Conservation (phyloP, 1,140 invertebrate species). For the Megalopta genalis region DNA sequence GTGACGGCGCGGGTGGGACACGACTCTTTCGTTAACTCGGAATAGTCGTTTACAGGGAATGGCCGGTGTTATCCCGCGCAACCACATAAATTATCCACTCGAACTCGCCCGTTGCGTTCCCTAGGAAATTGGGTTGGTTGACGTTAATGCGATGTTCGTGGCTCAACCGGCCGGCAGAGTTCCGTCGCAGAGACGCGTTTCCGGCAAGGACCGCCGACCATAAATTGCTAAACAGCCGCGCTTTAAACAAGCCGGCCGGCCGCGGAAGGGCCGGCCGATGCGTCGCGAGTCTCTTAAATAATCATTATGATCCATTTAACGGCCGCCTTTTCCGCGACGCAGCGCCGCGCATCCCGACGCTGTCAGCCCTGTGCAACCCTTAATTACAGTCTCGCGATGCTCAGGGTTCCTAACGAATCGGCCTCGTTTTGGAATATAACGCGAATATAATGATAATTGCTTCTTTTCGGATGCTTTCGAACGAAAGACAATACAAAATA, state of each 20-base stretch:
- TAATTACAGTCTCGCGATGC: too few species aligned
- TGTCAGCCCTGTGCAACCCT: too few species aligned
- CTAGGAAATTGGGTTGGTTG: slow-evolving; percentile 55
- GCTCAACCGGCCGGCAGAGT: slow-evolving; percentile 19
- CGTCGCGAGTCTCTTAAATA: too few species aligned
- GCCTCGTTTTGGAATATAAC: too few species aligned
- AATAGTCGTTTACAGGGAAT: background rate
- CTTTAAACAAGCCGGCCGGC: slow-evolving; percentile 45
- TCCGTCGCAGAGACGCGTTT: slow-evolving; percentile 50
- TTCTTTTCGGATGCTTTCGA: too few species aligned
- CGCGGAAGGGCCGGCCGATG: background rate
- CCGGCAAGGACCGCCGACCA: slow-evolving; percentile 47
- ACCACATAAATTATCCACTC: slow-evolving; percentile 56
- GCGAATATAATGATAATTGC: too few species aligned
- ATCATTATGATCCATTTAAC: too few species aligned
- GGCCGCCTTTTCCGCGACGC: too few species aligned
- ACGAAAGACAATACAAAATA: too few species aligned
- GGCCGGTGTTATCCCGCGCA: slow-evolving; percentile 35
- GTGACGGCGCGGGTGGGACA: background rate
- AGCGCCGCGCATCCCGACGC: too few species aligned
- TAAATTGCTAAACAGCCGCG: slow-evolving; percentile 58
- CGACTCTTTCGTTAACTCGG: slow-evolving; percentile 14
- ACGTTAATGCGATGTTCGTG: slow-evolving; percentile 55
- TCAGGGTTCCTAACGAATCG: too few species aligned
- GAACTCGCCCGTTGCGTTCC: slow-evolving; percentile 42